Conservation (phyloP, 2,888 invertebrate species). For the Ectropis crepuscularia region DNA sequence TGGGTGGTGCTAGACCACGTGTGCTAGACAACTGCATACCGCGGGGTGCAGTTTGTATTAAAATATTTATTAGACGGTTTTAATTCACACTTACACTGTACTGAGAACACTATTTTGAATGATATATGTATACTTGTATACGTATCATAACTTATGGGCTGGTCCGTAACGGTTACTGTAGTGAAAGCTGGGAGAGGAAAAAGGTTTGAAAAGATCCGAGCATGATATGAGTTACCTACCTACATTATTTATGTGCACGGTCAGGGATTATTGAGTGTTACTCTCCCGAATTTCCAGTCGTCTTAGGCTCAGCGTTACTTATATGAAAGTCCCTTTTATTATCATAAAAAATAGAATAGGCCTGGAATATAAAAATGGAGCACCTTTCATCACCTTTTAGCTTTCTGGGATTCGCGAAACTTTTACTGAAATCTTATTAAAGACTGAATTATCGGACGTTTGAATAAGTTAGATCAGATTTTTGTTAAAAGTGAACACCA, state of each 20-base stretch:
- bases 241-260: conserved; percentile 21
- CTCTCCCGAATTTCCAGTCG: conserved; percentile 6
- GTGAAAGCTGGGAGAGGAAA: conserved; percentile 10
- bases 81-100: too few relatives aligned
- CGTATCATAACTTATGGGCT: conserved; percentile 1
- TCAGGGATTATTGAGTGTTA: conserved; percentile 23
- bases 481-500: too few relatives aligned
- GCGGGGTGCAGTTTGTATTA: too few relatives aligned
- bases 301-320: conserved; percentile 11
- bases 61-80: too few relatives aligned
- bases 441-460: conserved; percentile 15
- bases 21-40: too few relatives aligned
- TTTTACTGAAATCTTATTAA: conserved; percentile 12
- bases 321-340: conserved; percentile 20
- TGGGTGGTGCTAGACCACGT: too few relatives aligned
- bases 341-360: conserved; percentile 11
- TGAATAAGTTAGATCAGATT: neutral
- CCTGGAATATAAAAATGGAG: conserved; percentile 10
- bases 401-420: conserved; percentile 14
- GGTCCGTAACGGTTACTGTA: conserved; percentile 2
- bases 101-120: too few relatives aligned
- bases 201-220: conserved; percentile 16
- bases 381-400: conserved; percentile 12
- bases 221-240: conserved; percentile 17
- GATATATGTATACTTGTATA: conserved; percentile 3